Evolutionary conservation across 2,797 vertebrate species (phyloP).

Genomic region (Tadarida brasiliensis): DNA sequence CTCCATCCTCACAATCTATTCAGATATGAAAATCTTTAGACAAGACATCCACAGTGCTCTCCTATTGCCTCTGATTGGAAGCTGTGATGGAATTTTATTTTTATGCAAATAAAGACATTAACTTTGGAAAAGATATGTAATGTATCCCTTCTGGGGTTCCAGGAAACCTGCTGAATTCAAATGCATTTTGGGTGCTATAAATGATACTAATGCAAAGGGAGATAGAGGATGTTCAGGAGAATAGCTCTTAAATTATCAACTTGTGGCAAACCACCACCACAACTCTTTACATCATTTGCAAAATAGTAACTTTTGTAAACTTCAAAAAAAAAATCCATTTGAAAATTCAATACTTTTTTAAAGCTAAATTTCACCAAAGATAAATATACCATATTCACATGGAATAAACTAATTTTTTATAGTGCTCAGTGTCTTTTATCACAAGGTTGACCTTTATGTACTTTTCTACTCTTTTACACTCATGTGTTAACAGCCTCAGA

Average conservation of each 20-base stretch:
- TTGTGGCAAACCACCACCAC: neutral
- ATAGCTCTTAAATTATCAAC: neutral
- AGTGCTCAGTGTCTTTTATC: neutral
- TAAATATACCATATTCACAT: neutral
- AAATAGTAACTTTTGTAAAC: conserved; percentile 47
- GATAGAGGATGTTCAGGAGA: conserved; percentile 21
- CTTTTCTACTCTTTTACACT: neutral
- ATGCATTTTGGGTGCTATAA: conserved; percentile 62
- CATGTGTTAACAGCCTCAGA: neutral
- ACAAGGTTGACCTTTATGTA: neutral
- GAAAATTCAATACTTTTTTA: conserved; percentile 27
- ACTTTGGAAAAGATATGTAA: conserved; percentile 69
- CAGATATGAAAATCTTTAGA: conserved; percentile 70
- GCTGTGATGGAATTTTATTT: conserved; percentile 71
- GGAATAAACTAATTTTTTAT: neutral
- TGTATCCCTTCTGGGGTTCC: conserved; percentile 71
- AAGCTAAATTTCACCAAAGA: conserved; percentile 51
- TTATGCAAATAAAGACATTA: conserved; percentile 77
- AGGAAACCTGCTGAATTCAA: conserved; percentile 70
- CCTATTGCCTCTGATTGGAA: conserved; percentile 60
- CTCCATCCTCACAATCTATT: conserved; percentile 53
- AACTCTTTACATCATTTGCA: neutral
- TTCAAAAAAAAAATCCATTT: neutral
- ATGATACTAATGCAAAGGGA: conserved; percentile 41
- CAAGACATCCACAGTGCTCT: conserved; percentile 20